phyloP scores from a whole-genome alignment of 2,888 invertebrate genomes.

The Leptura quadrifasciata region DNA sequence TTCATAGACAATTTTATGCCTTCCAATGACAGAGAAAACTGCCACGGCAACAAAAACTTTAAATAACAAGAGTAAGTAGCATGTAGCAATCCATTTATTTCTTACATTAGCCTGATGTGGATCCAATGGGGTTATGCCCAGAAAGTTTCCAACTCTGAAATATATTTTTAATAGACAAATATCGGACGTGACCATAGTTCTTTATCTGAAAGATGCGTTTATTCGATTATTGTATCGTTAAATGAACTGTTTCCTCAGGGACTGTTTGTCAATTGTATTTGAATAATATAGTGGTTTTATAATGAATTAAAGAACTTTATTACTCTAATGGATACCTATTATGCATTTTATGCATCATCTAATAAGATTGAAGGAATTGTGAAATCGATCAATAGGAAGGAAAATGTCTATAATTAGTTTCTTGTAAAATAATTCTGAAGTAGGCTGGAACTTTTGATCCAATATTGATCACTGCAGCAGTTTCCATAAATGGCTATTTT shows the following conservation, averaged over 20 bases:
- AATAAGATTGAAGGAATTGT: not conserved
- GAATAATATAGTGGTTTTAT: not conserved
- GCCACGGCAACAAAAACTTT: not conserved
- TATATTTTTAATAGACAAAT: not conserved
- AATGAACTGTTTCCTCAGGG: not conserved
- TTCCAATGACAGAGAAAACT: not conserved
- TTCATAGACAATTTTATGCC: too few relatives aligned
- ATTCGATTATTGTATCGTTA: not conserved
- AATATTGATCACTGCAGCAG: too few relatives aligned
- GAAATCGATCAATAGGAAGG: too few relatives aligned
- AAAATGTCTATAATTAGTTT: too few relatives aligned
- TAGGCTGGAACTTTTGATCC: too few relatives aligned
- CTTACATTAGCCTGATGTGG: not conserved
- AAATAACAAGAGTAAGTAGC: not conserved
- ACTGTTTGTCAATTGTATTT: not conserved
- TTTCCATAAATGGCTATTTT: too few relatives aligned
- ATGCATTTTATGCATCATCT: not conserved
- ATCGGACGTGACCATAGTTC: too few relatives aligned
- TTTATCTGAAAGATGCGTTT: too few relatives aligned
- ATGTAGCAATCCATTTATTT: not conserved
- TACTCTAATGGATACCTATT: not conserved
- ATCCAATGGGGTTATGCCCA: not conserved
- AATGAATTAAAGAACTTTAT: not conserved
- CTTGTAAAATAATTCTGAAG: too few relatives aligned
- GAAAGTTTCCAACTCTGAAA: not conserved